Conservation (phyloP, 2,797 vertebrate genomes). For the Onychomys torridus region DNA sequence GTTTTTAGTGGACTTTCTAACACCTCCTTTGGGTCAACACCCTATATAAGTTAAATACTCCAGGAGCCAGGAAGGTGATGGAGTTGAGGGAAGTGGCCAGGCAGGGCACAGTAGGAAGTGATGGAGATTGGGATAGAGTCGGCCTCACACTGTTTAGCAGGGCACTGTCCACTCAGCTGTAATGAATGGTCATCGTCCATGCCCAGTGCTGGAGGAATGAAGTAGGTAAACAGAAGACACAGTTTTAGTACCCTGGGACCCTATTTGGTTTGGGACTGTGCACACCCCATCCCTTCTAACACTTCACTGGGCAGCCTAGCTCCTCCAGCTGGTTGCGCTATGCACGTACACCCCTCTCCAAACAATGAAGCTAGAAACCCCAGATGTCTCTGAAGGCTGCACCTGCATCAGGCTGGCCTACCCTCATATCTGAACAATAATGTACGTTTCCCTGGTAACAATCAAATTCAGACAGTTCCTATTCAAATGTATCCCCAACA, state of each 20-base stretch:
- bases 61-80: not conserved
- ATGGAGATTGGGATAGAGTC: not conserved
- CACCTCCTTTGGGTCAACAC: not conserved
- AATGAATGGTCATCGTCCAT: not conserved
- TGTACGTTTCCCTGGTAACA: not conserved
- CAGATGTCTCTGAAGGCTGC: not conserved
- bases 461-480: not conserved
- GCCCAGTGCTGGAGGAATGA: not conserved
- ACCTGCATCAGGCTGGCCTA: not conserved
- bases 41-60: not conserved
- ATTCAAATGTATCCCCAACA: not conserved
- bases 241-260: not conserved
- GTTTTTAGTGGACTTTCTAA: not conserved
- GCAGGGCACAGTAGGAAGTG: not conserved
- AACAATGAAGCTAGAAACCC: not conserved
- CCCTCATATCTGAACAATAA: not conserved
- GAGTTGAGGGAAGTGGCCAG: not conserved
- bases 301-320: not conserved
- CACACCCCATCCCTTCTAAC: not conserved
- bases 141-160: not conserved
- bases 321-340: not conserved
- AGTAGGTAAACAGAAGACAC: not conserved
- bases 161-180: not conserved
- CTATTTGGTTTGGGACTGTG: not conserved
- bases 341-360: not conserved